Base-by-base conservation (phyloP, 2,888 invertebrate species). In the Cantharis flavilabris region DNA sequence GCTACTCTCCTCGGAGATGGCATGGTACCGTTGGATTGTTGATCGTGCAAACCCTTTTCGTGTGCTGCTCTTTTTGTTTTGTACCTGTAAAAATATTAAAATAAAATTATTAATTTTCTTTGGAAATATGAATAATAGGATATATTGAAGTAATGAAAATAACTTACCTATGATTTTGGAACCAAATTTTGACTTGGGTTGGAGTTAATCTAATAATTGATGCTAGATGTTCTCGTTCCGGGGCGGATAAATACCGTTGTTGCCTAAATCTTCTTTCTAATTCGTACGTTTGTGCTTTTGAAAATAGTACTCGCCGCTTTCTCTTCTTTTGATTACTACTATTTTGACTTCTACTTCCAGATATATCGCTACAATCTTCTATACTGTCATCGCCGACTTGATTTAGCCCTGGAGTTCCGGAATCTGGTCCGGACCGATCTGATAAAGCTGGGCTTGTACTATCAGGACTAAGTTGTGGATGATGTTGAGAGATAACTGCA, bases 141-240 rank as follows among this genome's bases (percentile, higher is more conserved):
- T 9, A 26, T 9, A 26, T 26, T 26, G 26, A 26, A 26, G 3
- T 26, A 26, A 9, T 26, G 9, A 26, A 26, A 7, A 26, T 0
- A 26, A 26, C 1, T 26, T 26, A 89, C 88, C 98, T 94, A 88
- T 99, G 99, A 88, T 98, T 98, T 88, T 98, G 98, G 90, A 99
- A 99, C 99, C 99, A 99, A 84, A 99, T 99, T 89, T 98, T 98
- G 71, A 96, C 96, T 90, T 99, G 99, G 3, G 98, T 99, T 0
- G 99, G 99, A 2, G 99, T 98, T 76, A 99, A 90, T 75, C 97
- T 92, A 81, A 99, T 99, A 84, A 98, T 91, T 80, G 96, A 96
- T 3, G 99, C 99, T 81, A 99, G 90, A 87, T 98, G 98, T 86
- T 99, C 99, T 49, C 99, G 90, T 88, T 99, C 99, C 0, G 99